Base-by-base conservation (phyloP, 2,888 invertebrate genomes). In the Nymphalis c-album region DNA sequence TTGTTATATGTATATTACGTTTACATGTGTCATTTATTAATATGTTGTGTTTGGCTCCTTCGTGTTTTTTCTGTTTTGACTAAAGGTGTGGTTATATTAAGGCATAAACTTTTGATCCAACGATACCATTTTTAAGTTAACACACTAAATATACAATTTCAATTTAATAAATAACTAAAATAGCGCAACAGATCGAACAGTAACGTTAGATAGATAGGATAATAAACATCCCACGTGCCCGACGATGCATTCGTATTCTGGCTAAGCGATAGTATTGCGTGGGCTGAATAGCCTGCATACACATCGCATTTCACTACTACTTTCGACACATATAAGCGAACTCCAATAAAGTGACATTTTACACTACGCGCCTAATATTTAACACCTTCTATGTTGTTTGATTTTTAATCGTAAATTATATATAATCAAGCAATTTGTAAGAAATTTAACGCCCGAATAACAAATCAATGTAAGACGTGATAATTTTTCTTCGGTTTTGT, bases 211-310 rank as follows among this genome's bases (percentile, higher is more conserved):
- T 80, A 84, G 87, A 90, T 89, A 87, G 89, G 86, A 90, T 90
- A 89, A 84, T 83, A 85, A 83, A 85, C 86, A 83, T 79, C 85
- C 84, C 84, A 89, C 87, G 84, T 86, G 85, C 75, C 40, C 13
- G 40, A 73, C 67, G 51, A 47, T 68, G 74, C 72, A 74, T 73
- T 73, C 70, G 72, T 67, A 64, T 71, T 62, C 63, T 64, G 63
- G 60, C 64, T 65, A 64, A 72, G 71, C 68, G 69, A 69, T 66
- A 68, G 70, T 73, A 72, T 69, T 51, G 63, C 63, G 69, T 89
- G 82, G 87, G 87, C 80, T 13, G 40, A 13, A 13, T 40, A 10
- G 40, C 40, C 40, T 10, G 85, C 79, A 73, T 82, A 83, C 86
- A 85, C 82, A 86, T 84, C 80, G 83, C 84, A 80, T 86, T 87